These are phyloP conservation scores for Sylvilagus bachmani DNA, from an alignment of 2,113 vertebrate species.

Conservation along the genomic window DNA sequence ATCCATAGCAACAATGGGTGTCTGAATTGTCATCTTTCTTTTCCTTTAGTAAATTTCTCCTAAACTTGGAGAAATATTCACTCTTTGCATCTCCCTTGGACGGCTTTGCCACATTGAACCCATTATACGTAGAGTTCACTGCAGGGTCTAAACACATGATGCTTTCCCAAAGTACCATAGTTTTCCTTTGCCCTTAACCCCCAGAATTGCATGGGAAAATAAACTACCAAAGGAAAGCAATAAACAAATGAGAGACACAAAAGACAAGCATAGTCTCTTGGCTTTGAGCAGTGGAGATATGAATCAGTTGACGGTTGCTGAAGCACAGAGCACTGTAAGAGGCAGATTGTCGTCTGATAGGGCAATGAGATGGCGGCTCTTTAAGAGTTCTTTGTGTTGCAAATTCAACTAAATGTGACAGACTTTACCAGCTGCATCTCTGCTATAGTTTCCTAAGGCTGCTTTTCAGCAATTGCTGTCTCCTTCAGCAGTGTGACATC, in stretches of 20 bases:
- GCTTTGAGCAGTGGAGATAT: neutral
- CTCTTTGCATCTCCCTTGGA: neutral
- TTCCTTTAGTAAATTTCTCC: neutral
- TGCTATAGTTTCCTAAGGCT: neutral
- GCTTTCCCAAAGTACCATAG: neutral
- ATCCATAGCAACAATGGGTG: neutral
- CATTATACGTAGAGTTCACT: neutral
- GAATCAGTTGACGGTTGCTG: neutral
- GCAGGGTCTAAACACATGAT: neutral
- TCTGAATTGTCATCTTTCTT: slow-evolving; percentile 5
- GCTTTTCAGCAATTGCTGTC: slow-evolving; percentile 6
- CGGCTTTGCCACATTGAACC: neutral
- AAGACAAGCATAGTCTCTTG: neutral
- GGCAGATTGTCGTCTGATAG: neutral
- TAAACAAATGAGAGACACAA: neutral
- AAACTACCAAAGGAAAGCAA: neutral
- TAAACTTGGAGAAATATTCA: neutral
- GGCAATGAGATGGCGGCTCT: neutral
- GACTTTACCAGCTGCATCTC: neutral
- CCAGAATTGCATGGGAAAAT: neutral
- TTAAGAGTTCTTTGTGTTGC: slow-evolving; percentile 11
- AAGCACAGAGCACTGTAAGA: neutral
- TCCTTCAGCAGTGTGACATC: neutral
- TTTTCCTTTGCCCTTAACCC: neutral
- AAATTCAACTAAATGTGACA: neutral